These are phyloP conservation scores for Alentia gelatinosa DNA, from an alignment of 2,888 invertebrate species.

Conservation along the genomic window DNA sequence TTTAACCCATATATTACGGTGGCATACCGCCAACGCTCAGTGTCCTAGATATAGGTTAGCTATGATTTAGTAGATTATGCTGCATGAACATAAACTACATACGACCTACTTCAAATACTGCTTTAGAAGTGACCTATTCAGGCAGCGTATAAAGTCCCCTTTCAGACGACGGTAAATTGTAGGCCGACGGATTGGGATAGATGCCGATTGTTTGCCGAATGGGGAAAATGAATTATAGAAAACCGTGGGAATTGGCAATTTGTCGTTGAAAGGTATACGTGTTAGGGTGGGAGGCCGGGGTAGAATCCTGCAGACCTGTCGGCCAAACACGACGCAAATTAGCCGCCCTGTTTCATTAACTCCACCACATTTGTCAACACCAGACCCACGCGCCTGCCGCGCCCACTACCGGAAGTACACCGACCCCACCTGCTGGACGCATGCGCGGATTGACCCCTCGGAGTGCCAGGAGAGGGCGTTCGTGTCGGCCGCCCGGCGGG, in stretches of 20 bases:
- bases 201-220: not conserved
- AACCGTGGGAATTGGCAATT: not conserved
- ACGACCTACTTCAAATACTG: too few relatives aligned
- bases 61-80: too few relatives aligned
- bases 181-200: not conserved
- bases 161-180: too few relatives aligned
- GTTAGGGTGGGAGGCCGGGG: not conserved
- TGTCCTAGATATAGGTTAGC: too few relatives aligned
- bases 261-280: constrained; percentile 1
- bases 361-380: not conserved
- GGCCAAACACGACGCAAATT: not conserved
- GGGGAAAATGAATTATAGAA: not conserved
- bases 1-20: too few relatives aligned
- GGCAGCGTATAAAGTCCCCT: too few relatives aligned
- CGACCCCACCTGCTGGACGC: not conserved
- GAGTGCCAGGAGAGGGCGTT: not conserved
- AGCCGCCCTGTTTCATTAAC: constrained; percentile 1
- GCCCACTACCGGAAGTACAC: not conserved
- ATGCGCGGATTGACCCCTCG: not conserved
- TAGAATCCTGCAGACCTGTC: not conserved
- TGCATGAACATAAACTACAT: too few relatives aligned
- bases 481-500: not conserved
- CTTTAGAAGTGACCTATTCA: too few relatives aligned
- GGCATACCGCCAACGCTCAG: too few relatives aligned
- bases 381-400: not conserved